Conservation (phyloP, 2,888 invertebrate species). For the Thelaira solivaga region DNA sequence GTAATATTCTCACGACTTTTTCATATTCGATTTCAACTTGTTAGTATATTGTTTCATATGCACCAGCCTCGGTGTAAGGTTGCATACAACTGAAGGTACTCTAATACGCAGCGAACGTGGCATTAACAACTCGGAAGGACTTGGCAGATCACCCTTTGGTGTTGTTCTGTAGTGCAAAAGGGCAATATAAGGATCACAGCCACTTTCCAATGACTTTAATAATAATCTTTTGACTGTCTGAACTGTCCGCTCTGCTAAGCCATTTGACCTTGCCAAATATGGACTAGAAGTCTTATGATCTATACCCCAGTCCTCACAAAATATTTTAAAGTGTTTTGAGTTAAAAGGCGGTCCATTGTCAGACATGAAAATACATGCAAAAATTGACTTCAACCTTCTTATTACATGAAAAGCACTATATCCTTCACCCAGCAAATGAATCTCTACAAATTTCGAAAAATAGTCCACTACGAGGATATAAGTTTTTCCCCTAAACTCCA, state of each 20-base stretch:
- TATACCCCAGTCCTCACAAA: neutral
- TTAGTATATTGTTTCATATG: neutral
- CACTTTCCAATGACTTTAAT: neutral
- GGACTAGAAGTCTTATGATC: neutral
- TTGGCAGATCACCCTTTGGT: neutral
- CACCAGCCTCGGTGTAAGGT: neutral
- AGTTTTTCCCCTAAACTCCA: conserved; percentile 18
- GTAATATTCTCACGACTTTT: neutral
- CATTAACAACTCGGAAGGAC: neutral
- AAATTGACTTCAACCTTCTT: neutral
- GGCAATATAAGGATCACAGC: neutral
- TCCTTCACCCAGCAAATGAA: conserved; percentile 20
- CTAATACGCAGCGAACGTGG: neutral
- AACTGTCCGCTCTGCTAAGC: neutral
- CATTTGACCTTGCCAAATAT: neutral
- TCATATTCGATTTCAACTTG: neutral
- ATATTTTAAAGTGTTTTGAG: neutral
- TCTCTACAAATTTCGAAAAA: conserved; percentile 38
- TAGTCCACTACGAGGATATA: conserved; percentile 32
- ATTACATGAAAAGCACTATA: conserved; percentile 6
- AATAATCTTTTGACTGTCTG: neutral
- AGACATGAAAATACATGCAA: neutral
- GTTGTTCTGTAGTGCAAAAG: neutral
- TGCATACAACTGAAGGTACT: neutral
- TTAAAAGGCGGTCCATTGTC: neutral